Evolutionary conservation across 2,888 invertebrate genomes (phyloP), one percentile per base, ranked within the genome.

Genomic region (Lasioglossum lativentre): DNA sequence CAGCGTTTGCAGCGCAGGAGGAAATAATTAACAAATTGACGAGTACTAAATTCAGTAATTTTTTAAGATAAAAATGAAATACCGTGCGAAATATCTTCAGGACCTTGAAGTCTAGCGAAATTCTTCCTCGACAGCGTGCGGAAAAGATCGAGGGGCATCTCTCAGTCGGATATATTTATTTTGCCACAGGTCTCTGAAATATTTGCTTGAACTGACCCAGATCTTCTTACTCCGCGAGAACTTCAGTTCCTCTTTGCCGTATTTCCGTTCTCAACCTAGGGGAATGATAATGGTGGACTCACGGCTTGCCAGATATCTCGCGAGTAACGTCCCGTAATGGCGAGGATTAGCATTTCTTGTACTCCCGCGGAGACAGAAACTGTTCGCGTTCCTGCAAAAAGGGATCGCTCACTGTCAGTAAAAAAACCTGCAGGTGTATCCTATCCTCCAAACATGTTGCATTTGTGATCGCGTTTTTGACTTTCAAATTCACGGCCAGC

Each of bases 111-210:
- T 71, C 23, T 19, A 59, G 63, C 52, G 81, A 80, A 47, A 73
- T 71, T 71, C 73, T 27, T 40, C 66, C 40, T 75, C 38, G 75
- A 71, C 80, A 34, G 47, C 34, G 27, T 16, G 59, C 27, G 70
- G 68, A 71, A 70, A 77, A 59, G 34, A 77, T 14, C 74, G 30
- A 38, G 56, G 38, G 52, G 83, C 75, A 70, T 80, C 56, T 78
- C 80, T 52, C 47, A 34, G 45, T 16, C 34, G 59, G 82, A 47
- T 75, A 75, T 84, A 72, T 88, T 88, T 88, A 88, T 86, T 85
- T 88, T 85, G 79, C 82, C 86, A 88, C 80, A 78, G 72, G 79
- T 88, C 85, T 70, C 79, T 79, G 78, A 87, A 87, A 85, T 80
- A 89, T 88, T 89, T 81, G 83, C 75, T 70, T 66, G 78, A 74